Conservation (phyloP, 2,888 invertebrate genomes). For the Acleris literana region DNA sequence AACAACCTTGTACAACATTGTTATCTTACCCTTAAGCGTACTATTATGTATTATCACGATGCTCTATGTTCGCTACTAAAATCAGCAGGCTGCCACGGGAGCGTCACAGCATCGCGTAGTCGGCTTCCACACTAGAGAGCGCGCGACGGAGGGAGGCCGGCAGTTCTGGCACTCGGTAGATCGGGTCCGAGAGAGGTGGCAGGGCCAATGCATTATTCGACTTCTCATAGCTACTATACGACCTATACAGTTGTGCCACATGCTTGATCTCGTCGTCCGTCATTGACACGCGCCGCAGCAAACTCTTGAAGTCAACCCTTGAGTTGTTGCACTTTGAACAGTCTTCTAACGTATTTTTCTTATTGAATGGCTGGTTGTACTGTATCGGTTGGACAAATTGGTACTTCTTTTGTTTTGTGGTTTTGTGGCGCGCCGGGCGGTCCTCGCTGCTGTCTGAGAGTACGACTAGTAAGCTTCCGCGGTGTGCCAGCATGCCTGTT, state of each 20-base stretch:
- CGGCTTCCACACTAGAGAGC: conserved; percentile 60
- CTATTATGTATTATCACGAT: too few species aligned
- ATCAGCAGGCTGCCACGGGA: background rate
- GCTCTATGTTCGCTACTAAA: too few species aligned
- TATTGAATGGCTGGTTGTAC: conserved; percentile 54
- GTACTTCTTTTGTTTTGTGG: conserved; percentile 55
- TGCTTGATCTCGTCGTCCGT: conserved; percentile 68
- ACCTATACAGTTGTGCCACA: conserved; percentile 67
- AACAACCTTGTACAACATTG: too few species aligned
- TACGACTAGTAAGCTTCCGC: conserved; percentile 53
- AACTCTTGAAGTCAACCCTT: conserved; percentile 63
- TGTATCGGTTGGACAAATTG: conserved; percentile 66
- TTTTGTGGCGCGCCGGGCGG: conserved; percentile 41
- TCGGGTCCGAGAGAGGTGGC: conserved; percentile 72
- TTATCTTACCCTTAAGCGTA: too few species aligned
- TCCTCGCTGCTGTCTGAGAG: conserved; percentile 57
- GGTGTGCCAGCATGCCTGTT: conserved; percentile 44
- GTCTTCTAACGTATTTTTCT: conserved; percentile 57
- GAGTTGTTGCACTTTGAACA: conserved; percentile 70
- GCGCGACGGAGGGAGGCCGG: conserved; percentile 62
- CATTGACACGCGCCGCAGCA: conserved; percentile 66
- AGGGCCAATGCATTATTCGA: conserved; percentile 61
- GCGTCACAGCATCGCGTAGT: conserved; percentile 55
- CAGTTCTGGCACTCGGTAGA: conserved; percentile 68
- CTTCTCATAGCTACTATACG: conserved; percentile 67